Base-by-base conservation (phyloP, 2,797 vertebrate species). In the Selene dorsalis region DNA sequence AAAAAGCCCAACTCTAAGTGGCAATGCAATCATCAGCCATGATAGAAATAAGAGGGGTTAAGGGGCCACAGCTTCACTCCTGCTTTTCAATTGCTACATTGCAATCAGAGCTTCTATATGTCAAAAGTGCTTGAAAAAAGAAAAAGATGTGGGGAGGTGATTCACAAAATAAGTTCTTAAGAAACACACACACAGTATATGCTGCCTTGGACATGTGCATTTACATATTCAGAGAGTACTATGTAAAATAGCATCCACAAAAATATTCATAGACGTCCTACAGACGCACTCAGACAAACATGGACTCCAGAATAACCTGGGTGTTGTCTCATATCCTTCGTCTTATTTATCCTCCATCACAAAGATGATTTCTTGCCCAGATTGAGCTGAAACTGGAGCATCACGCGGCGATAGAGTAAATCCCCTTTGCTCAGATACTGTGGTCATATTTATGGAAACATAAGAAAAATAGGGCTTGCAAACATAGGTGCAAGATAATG, bases 391-490 rank as follows among this genome's bases (percentile, higher is more conserved):
- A 87, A 83, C 57, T 72, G 70, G 76, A 81, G 69, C 79, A 58
- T 77, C 84, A 68, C 41, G 24, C 68, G 16, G 66, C 43, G 79
- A 83, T 12, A n/a, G 52, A 77, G 66, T 80, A 87, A 91, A 92
- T 89, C 90, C 86, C 59, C 75, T 91, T 90, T 88, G 65, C 75
- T 74, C 26, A 41, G 87, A 75, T 87, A 83, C 79, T 88, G 78
- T 85, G 76, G 67, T 88, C 28, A 65, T 90, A 88, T 90, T 91
- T 84, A 88, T 83, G 79, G 86, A 86, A 86, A 81, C 60, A 22
- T 48, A 48, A 78, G 79, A 79, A 45, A 59, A 83, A 77, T 4
- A 32, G 30, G 30, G 45, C n/a, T 66, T 38, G 79, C 78, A 83
- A 82, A 88, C 79, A 75, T 48, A 70, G 80, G 79, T 84, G 80